These are phyloP conservation scores for Dicrostonyx torquatus DNA, from an alignment of 2,797 vertebrate species.

Conservation along the genomic window DNA sequence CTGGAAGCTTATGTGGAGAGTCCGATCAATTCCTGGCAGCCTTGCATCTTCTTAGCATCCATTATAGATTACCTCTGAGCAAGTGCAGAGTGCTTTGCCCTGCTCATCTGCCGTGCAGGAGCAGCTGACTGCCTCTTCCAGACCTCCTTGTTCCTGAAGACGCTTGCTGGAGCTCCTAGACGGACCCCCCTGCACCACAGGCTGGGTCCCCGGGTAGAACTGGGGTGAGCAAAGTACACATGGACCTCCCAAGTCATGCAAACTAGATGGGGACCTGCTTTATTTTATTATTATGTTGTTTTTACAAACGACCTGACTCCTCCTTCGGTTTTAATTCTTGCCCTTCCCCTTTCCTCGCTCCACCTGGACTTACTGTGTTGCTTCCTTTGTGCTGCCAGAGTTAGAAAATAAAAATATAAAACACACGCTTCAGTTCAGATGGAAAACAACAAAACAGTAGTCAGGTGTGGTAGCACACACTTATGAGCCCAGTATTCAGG, in stretches of 20 bases:
- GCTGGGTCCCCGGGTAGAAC: neutral
- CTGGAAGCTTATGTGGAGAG: conserved; percentile 9
- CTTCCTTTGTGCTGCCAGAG: neutral
- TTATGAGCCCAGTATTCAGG: neutral
- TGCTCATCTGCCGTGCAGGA: neutral
- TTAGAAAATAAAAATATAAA: neutral
- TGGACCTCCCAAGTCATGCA: neutral
- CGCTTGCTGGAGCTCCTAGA: neutral
- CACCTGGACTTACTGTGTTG: neutral
- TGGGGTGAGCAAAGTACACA: neutral
- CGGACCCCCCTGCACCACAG: neutral
- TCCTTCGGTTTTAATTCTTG: neutral
- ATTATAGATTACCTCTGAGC: neutral
- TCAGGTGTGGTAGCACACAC: neutral
- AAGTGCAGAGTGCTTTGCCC: neutral
- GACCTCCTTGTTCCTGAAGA: neutral
- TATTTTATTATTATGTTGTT: neutral
- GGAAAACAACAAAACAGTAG: neutral
- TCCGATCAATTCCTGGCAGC: neutral
- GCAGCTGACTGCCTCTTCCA: neutral
- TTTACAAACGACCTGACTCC: neutral
- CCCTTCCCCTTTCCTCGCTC: neutral
- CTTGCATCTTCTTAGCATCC: neutral
- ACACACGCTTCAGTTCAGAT: neutral
- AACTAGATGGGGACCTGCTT: neutral